Evolutionary conservation across 2,888 invertebrate genomes (phyloP).

Genomic region (Homarus gammarus): DNA sequence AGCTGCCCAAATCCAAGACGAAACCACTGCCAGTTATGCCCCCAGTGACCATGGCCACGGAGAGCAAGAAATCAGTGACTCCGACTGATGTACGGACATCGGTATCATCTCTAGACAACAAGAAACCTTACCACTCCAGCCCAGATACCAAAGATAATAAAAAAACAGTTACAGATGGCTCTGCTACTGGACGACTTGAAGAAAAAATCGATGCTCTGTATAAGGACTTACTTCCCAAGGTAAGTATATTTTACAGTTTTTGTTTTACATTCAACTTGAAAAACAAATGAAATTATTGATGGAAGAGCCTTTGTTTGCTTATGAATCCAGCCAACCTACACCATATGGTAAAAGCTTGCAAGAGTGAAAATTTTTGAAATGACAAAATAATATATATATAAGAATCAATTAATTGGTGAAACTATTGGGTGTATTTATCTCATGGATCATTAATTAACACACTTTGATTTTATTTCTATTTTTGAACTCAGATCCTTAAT

Average conservation of each 20-base stretch:
- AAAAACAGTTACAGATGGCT: not conserved
- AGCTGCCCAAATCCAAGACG: slow-evolving; percentile 23
- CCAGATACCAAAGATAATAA: slow-evolving; percentile 31
- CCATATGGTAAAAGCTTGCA: too few species aligned
- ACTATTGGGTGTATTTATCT: too few species aligned
- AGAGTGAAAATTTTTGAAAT: too few species aligned
- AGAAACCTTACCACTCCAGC: slow-evolving; percentile 36
- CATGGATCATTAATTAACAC: too few species aligned
- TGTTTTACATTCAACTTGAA: too few species aligned
- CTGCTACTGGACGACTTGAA: slow-evolving; percentile 46
- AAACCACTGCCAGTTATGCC: slow-evolving; percentile 47
- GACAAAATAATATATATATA: too few species aligned
- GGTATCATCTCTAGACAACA: slow-evolving; percentile 28
- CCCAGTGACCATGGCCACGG: not conserved
- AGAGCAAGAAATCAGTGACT: slow-evolving; percentile 29
- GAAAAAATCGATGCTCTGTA: slow-evolving; percentile 67
- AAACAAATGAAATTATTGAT: too few species aligned
- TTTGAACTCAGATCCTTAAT: too few species aligned
- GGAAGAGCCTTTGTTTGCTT: too few species aligned
- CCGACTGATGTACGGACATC: slow-evolving; percentile 28
- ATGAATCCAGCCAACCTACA: too few species aligned
- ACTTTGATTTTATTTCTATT: too few species aligned
- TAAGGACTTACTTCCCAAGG: slow-evolving; percentile 64
- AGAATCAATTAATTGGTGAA: too few species aligned
- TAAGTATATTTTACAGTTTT: slow-evolving; percentile 41